Evolutionary conservation across 2,888 invertebrate genomes (phyloP), one percentile per base, ranked within the genome.

Genomic region (Dasysyrphus albostriatus): DNA sequence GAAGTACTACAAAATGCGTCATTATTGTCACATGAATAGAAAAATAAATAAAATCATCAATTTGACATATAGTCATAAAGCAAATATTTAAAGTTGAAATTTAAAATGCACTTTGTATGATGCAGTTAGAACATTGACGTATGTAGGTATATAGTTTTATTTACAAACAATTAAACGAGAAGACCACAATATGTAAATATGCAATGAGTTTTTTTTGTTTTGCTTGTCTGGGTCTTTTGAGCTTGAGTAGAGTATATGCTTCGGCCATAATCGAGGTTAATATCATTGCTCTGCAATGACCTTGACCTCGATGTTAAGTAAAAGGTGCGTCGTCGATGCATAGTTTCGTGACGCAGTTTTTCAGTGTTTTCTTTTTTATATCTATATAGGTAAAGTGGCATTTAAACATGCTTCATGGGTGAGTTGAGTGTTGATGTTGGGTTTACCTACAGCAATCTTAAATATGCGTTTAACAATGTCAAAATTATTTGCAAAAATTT

Each of bases 221-320:
- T 69, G 19, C 14, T 34, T 70, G 44, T 54, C 19, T 61, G 49
- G 49, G 49, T 14, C 5, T 42, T 58, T 75, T 75, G 16, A 44
- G 75, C 32, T 16, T 34, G 7, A 32, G 59, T 3, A 24, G 7
- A 32, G 59, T 5, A 59, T 14, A 59, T 14, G 47, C 70, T 54
- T 69, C 54, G 54, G 19, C 32, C 24, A 63, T 58, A 32, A 65
- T 34, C 47, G 75, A 83, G 79, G 83, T 75, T 79, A 59, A 70
- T 75, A 83, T 49, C 79, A 75, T 79, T 63, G 79, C 74, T 79
- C 83, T 83, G 79, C 63, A 67, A 70, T 70, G 63, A 75, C 83
- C 79, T 79, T 75, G 63, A 83, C 83, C 79, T 70, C 63, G 83
- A 59, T 83, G 75, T 79, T 58, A 34, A 74, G 58, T 72, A 75